Percentiles rank a stretch among this genome's conserved stretches.
Conservation (phyloP, 2,888 invertebrate species). For the Archips xylosteana region DNA sequence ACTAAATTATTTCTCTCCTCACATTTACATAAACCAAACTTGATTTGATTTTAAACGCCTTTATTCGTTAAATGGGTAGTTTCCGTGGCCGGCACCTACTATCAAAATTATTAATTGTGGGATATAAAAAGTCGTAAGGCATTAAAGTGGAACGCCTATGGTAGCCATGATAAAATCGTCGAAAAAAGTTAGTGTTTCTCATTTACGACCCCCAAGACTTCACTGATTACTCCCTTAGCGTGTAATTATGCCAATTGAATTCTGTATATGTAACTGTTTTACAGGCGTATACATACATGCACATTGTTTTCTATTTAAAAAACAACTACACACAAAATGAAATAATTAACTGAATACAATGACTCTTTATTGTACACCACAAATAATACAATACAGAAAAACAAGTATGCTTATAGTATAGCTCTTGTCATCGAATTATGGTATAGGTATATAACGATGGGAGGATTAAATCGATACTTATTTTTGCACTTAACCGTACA, state of each 20-base stretch:
- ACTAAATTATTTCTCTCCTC: neutral
- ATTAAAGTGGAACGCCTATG: conserved; percentile 17
- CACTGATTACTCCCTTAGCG: conserved; percentile 34
- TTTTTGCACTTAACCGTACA: too few relatives aligned
- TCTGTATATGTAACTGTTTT: conserved; percentile 5
- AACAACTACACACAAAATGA: too few relatives aligned
- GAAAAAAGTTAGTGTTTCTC: conserved; percentile 30
- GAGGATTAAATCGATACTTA: too few relatives aligned
- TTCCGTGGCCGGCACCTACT: neutral
- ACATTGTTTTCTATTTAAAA: conserved; percentile 13
- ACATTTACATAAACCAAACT: neutral
- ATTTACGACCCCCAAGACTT: conserved; percentile 35
- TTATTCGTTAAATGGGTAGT: conserved; percentile 17
- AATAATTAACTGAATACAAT: too few relatives aligned
- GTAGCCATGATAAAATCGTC: conserved; percentile 22
- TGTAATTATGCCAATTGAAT: conserved; percentile 33
- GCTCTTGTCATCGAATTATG: too few relatives aligned
- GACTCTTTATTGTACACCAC: too few relatives aligned
- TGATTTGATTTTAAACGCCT: neutral
- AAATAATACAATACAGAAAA: too few relatives aligned
- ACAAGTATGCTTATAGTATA: too few relatives aligned
- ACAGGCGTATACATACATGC: conserved; percentile 12
- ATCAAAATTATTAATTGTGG: conserved; percentile 16
- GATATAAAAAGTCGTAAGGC: conserved; percentile 27
- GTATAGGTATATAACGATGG: too few relatives aligned